These are phyloP conservation scores for Rhagium mordax DNA, from an alignment of 2,888 invertebrate species.

Conservation along the genomic window DNA sequence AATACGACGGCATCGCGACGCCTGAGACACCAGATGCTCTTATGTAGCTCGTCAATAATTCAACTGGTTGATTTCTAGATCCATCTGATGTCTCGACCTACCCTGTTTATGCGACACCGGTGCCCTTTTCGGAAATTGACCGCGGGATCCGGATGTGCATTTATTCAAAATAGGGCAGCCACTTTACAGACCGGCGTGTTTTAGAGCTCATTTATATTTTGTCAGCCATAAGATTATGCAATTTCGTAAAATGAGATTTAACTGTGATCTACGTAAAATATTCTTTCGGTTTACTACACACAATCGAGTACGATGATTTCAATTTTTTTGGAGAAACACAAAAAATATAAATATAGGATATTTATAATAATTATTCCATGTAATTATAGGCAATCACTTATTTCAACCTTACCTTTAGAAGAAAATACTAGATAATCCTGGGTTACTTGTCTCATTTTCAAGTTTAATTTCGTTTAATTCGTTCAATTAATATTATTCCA, in stretches of 20 bases:
- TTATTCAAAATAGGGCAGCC: slow-evolving; percentile 25
- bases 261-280: not conserved
- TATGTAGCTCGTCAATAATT: slow-evolving; percentile 61
- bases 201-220: not conserved
- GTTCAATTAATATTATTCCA: too few relatives aligned
- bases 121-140: slow-evolving; percentile 39
- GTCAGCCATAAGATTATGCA: not conserved
- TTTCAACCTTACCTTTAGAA: too few relatives aligned
- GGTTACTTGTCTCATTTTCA: too few relatives aligned
- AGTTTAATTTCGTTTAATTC: too few relatives aligned
- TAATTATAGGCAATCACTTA: too few relatives aligned
- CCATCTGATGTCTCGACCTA: slow-evolving; percentile 60
- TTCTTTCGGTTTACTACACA: too few relatives aligned
- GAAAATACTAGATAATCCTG: too few relatives aligned
- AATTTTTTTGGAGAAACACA: too few relatives aligned
- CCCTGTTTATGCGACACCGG: slow-evolving; percentile 44
- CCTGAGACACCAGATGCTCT: slow-evolving; percentile 62
- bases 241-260: not conserved
- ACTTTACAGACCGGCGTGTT: not conserved
- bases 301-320: too few relatives aligned
- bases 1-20: slow-evolving; percentile 43
- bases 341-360: too few relatives aligned
- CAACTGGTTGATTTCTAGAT: slow-evolving; percentile 57
- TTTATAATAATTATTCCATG: too few relatives aligned
- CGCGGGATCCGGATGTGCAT: slow-evolving; percentile 26